Evolutionary conservation across 1,140 invertebrate genomes (phyloP).

Genomic region (Anastrepha ludens): DNA sequence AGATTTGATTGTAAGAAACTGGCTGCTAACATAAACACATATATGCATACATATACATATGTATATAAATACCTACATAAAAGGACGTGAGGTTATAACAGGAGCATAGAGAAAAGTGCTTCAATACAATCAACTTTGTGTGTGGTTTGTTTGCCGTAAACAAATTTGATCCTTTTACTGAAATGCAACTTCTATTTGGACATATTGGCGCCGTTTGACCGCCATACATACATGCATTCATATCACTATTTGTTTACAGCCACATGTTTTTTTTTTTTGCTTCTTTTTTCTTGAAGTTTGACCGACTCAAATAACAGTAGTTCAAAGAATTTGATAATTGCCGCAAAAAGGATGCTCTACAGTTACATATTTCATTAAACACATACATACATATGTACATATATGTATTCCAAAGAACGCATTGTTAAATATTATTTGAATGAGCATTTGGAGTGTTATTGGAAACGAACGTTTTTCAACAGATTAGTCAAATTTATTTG

Average conservation of each 20-base stretch:
- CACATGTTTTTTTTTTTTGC: too few relatives aligned
- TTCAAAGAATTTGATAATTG: not conserved
- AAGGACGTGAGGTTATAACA: too few relatives aligned
- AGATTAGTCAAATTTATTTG: slow-evolving; percentile 44
- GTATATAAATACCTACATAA: too few relatives aligned
- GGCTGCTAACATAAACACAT: too few relatives aligned
- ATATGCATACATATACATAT: too few relatives aligned
- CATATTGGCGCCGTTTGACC: slow-evolving; percentile 30
- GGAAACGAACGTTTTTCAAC: slow-evolving; percentile 36
- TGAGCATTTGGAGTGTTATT: slow-evolving; percentile 7
- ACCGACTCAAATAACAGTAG: slow-evolving; percentile 3
- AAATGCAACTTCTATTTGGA: slow-evolving; percentile 13
- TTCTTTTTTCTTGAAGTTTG: not conserved
- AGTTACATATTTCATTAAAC: slow-evolving; percentile 30
- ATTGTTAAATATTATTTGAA: not conserved
- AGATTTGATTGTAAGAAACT: too few relatives aligned
- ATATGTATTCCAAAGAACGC: too few relatives aligned
- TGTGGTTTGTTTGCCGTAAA: not conserved
- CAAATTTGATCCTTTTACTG: slow-evolving; percentile 19
- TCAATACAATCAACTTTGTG: not conserved
- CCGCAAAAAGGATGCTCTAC: not conserved
- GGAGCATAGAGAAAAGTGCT: too few relatives aligned
- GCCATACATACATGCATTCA: not conserved
- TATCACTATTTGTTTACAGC: not conserved
- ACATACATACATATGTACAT: not conserved